Evolutionary conservation across 1,140 invertebrate species (phyloP), one percentile per base, ranked within the genome.

Genomic region (Drosophila prosaltans): DNA sequence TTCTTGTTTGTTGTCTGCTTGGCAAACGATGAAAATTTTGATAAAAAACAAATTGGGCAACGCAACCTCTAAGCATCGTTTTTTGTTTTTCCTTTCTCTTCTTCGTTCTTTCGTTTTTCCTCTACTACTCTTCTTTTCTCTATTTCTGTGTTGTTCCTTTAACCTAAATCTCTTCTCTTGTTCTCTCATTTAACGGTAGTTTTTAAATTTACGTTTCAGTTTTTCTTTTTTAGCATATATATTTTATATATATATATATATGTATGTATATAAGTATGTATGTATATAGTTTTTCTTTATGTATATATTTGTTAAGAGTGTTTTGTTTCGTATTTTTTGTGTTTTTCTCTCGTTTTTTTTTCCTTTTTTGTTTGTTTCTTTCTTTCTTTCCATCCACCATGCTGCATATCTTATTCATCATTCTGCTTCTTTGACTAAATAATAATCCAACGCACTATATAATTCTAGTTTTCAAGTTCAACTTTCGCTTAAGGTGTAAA

Each of bases 361-460:
- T 43, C 61, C 43, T 62, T 72, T 75, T 66, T 68, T 70, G 26
- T 67, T 61, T 72, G 55, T 71, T 68, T 69, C 58, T 55, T 73
- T 59, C 62, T 72, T 45, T 62, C 69, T 77, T 61, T 69, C 78
- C 64, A 70, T 78, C 66, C 59, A 74, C 59, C 58, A 68, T 61
- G 63, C 69, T 74, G 48, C 55, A 71, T 16, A 16, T 61, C 75
- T 80, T 62, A 76, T 85, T 74, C 74, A 72, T 71, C 48, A 36
- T 83, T 88, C 57, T 60, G 69, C 65, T 72, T 72, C 69, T 81
- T 84, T 89, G 75, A 89, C 84, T 89, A 89, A 89, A 88, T 89
- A 89, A 89, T 89, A 90, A 90, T 89, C 84, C 84, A 89, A 89
- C 77, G 77, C 85, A 89, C 85, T 89, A 89, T 89, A 84, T 89